phyloP scores from a whole-genome alignment of 2,113 vertebrate genomes.

The Dendropsophus ebraccatus region DNA sequence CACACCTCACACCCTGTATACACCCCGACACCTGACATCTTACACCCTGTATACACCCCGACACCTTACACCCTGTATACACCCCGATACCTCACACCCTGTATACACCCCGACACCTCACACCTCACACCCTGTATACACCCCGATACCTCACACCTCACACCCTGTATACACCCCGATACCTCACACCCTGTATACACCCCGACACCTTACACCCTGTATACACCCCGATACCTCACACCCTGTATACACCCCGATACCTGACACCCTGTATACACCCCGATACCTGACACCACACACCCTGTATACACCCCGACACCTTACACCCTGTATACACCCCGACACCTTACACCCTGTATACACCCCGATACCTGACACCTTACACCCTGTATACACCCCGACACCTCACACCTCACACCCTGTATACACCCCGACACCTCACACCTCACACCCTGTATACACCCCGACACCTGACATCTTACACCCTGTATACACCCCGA shows the following conservation, averaged over 20 bases:
- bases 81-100: not conserved
- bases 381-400: not conserved
- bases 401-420: not conserved
- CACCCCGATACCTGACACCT: not conserved
- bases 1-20: not conserved
- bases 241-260: not conserved
- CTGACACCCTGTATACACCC: not conserved
- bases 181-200: not conserved
- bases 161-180: not conserved
- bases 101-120: not conserved
- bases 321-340: not conserved
- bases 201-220: not conserved
- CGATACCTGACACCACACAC: not conserved
- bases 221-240: not conserved
- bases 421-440: not conserved
- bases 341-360: not conserved
- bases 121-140: not conserved
- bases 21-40: not conserved
- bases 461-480: not conserved
- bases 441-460: not conserved
- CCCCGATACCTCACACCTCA: not conserved
- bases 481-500: too few species aligned
- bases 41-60: constrained; percentile 3
- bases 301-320: not conserved
- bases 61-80: not conserved